Conservation (phyloP, 2,113 vertebrate genomes). For the Machaerirhynchus nigripectus region DNA sequence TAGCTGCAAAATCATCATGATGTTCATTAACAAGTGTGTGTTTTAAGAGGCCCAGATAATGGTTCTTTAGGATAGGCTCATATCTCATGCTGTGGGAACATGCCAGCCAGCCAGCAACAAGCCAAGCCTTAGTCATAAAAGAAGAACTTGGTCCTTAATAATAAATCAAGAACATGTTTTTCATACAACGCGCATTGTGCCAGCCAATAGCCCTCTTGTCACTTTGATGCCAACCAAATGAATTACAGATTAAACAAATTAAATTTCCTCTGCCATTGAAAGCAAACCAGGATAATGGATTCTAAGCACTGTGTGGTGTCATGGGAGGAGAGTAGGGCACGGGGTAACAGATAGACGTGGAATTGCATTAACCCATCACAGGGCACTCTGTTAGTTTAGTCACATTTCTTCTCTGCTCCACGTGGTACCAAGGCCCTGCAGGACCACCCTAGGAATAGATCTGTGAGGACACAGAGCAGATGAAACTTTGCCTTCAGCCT, state of each 20-base stretch:
- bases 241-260: conserved; percentile 25
- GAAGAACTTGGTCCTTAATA: not conserved
- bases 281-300: not conserved
- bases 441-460: not conserved
- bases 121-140: conserved; percentile 28
- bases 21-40: not conserved
- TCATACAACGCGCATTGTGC: not conserved
- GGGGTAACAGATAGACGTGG: rapidly evolving
- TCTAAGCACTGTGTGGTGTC: not conserved
- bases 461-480: not conserved
- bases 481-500: not conserved
- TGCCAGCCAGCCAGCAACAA: not conserved
- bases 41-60: not conserved
- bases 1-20: not conserved
- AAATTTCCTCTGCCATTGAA: not conserved
- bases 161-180: conserved; percentile 19
- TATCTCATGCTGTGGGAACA: not conserved
- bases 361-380: not conserved
- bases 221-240: not conserved
- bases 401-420: not conserved
- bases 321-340: rapidly evolving
- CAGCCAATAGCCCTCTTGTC: not conserved
- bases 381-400: not conserved
- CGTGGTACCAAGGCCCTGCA: not conserved
- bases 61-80: not conserved